Base-by-base conservation (phyloP, 2,888 invertebrate species). In the Drosophila algonquin region DNA sequence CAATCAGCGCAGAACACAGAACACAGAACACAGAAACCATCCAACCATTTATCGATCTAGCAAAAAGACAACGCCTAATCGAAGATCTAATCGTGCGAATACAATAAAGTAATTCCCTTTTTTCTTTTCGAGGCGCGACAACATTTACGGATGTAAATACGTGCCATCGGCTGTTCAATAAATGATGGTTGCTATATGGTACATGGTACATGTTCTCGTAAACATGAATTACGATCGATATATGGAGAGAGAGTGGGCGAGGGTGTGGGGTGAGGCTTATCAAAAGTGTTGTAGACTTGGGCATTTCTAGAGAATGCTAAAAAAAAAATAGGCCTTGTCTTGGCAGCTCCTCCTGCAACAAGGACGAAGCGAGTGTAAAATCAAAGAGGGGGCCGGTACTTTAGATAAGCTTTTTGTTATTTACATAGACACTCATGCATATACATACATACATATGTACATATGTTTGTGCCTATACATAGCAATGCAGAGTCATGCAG, bases 71-170 rank as follows among this genome's bases (percentile, higher is more conserved):
- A 3, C 16, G 44, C 14, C n/a, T 10, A 32, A 50, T 24, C 50
- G 27, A 32, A 63, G 84, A 78, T 76, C 79, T 68, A 67, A 44
- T 64, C 55, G 57, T 53, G 44, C 67, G 73, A 71, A 59, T 44
- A 48, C 35, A 16, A 45, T 46, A 18, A 44, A 9, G 54, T 56
- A 60, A 74, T 76, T 55, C 18, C 50, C 40, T n/a, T 40, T 80
- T 24, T 5, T 24, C 24, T 71, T 44, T 48, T 62, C 53, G 84
- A 76, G 87, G 79, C 81, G 79, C 81, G 81, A 79, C 81, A 81
- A 70, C 18, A 84, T 81, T 87, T 84, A 79, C 81, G 81, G 53
- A 74, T 67, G 46, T 63, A 27, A 56, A 63, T 47, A 35, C 7
- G 9, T 10, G 47, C 32, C 40, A n/a, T 7, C 14, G 6, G 2